Percentiles rank a stretch among this genome's conserved stretches.
These are phyloP conservation scores for Drosophila gunungcola DNA, from an alignment of 1,140 invertebrate genomes.

Conservation along the genomic window DNA sequence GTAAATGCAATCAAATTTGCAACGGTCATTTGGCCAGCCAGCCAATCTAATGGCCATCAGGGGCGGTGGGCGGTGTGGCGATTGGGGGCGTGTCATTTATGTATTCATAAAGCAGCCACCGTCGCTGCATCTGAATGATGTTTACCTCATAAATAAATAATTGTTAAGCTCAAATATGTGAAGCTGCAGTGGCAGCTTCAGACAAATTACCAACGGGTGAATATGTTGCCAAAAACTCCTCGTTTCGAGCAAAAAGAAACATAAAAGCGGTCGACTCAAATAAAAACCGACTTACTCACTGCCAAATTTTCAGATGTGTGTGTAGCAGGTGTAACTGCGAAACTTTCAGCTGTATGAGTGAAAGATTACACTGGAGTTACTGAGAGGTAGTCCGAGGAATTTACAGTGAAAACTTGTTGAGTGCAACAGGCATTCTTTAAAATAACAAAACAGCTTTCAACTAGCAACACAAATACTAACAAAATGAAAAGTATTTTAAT, in stretches of 20 bases:
- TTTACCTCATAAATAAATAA: constrained; percentile 83
- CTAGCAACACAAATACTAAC: too few relatives aligned
- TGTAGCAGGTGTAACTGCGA: constrained; percentile 9
- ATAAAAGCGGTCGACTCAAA: constrained; percentile 13
- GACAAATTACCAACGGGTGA: constrained; percentile 69
- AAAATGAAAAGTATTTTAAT: too few relatives aligned
- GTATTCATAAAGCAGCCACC: constrained; percentile 67
- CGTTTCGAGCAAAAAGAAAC: neutral
- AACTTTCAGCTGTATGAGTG: neutral
- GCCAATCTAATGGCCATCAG: constrained; percentile 76
- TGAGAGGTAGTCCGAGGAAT: too few relatives aligned
- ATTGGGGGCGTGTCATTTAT: constrained; percentile 53
- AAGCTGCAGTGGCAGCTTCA: constrained; percentile 41
- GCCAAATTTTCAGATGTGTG: neutral
- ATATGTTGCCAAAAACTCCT: constrained; percentile 67
- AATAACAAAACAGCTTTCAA: too few relatives aligned
- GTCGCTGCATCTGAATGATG: constrained; percentile 73
- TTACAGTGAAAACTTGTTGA: neutral
- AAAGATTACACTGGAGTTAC: too few relatives aligned
- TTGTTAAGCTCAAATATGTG: constrained; percentile 75
- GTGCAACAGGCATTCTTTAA: too few relatives aligned
- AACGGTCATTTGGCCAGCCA: constrained; percentile 77
- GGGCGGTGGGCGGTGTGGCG: constrained; percentile 22
- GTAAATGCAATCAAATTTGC: constrained; percentile 81
- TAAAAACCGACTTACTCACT: constrained; percentile 42